Percentiles rank a stretch among this genome's conserved stretches.
phyloP scores from a whole-genome alignment of 1,140 invertebrate species.

The Bombus terrestris region DNA sequence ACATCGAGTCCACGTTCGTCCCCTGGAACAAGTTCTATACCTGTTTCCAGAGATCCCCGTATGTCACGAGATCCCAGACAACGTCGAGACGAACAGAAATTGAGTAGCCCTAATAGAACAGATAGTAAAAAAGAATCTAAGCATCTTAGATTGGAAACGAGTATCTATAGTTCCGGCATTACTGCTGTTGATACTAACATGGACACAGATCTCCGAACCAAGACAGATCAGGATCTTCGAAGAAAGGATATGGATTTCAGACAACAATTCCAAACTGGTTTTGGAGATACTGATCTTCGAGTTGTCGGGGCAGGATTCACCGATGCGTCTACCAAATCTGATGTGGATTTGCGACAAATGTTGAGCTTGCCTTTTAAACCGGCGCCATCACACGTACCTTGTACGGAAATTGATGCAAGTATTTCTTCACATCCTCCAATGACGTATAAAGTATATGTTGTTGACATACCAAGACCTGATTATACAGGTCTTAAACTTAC shows the following conservation, averaged over 20 bases:
- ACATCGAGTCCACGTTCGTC: conserved; percentile 71
- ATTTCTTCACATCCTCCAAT: conserved; percentile 89
- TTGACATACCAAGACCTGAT: conserved; percentile 88
- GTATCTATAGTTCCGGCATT: conserved; percentile 81
- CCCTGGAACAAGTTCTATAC: conserved; percentile 57
- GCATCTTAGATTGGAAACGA: conserved; percentile 74
- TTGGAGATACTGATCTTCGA: conserved; percentile 80
- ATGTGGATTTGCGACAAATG: conserved; percentile 88
- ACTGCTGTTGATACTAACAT: conserved; percentile 74
- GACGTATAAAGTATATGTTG: conserved; percentile 86
- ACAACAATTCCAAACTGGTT: conserved; percentile 76
- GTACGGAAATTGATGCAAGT: conserved; percentile 92
- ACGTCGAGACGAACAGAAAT: conserved; percentile 63
- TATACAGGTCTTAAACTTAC: conserved; percentile 89
- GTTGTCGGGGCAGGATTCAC: conserved; percentile 73
- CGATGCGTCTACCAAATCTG: conserved; percentile 80
- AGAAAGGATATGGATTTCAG: conserved; percentile 85
- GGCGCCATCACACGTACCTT: conserved; percentile 89
- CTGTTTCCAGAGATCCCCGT: conserved; percentile 75
- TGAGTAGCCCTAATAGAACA: conserved; percentile 59
- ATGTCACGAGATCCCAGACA: conserved; percentile 74
- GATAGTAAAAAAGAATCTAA: conserved; percentile 74
- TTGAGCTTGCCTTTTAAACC: conserved; percentile 89
- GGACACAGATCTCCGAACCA: conserved; percentile 78
- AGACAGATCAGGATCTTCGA: conserved; percentile 78